These are phyloP conservation scores for Macropodus opercularis DNA, from an alignment of 2,797 vertebrate species.

Conservation along the genomic window DNA sequence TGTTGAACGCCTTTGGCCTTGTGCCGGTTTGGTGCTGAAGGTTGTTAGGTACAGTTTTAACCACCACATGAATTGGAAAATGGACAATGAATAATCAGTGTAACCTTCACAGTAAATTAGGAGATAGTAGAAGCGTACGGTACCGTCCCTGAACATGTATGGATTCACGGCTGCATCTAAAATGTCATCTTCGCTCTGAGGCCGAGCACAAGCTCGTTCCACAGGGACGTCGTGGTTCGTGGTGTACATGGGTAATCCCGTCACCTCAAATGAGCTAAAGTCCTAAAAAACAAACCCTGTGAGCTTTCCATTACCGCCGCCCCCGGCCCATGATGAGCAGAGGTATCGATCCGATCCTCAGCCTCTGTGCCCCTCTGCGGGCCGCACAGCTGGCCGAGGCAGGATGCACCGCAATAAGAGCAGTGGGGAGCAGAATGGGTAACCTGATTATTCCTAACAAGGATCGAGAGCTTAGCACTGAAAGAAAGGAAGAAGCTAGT, in stretches of 20 bases:
- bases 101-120: conserved; percentile 8
- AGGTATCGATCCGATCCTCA: conserved; percentile 71
- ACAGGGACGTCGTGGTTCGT: conserved; percentile 2
- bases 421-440: conserved; percentile 44
- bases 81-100: conserved; percentile 14
- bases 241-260: conserved; percentile 17
- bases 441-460: conserved; percentile 59
- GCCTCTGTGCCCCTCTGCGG: conserved; percentile 62
- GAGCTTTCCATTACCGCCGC: conserved; percentile 62
- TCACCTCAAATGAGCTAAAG: conserved; percentile 32
- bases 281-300: conserved; percentile 41
- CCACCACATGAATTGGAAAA: conserved; percentile 7
- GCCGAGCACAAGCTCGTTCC: conserved; percentile 5
- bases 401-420: conserved; percentile 68
- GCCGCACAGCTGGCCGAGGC: conserved; percentile 61
- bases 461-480: conserved; percentile 59
- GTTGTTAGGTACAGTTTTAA: conserved; percentile 17
- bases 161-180: neutral
- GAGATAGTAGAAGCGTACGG: neutral
- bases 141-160: too few species aligned
- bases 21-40: neutral
- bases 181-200: conserved; percentile 6
- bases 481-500: conserved; percentile 35
- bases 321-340: conserved; percentile 69
- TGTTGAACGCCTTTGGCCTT: neutral